Percentiles rank a stretch among this genome's conserved stretches.
phyloP scores from a whole-genome alignment of 2,113 vertebrate species.

The Zosterops japonicus region DNA sequence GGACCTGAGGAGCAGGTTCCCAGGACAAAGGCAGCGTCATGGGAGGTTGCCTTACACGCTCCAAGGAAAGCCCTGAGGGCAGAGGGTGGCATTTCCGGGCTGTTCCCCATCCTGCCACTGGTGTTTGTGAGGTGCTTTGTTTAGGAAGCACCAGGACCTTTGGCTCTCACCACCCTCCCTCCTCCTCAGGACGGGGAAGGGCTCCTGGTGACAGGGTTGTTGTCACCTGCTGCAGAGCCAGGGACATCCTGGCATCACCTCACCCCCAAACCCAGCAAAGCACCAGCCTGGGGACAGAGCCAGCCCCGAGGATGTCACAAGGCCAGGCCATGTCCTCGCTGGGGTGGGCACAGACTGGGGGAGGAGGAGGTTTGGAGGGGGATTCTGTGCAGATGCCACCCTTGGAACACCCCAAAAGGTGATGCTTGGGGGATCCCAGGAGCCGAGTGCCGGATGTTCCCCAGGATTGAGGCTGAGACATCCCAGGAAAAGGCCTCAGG shows the following conservation, averaged over 20 bases:
- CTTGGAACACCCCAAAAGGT: background rate
- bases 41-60: background rate
- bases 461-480: background rate
- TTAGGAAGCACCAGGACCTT: background rate
- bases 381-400: background rate
- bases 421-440: background rate
- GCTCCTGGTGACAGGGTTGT: background rate
- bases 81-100: background rate
- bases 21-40: background rate
- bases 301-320: accelerated
- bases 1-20: slow-evolving; percentile 39
- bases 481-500: background rate
- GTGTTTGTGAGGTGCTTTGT: background rate
- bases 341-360: background rate
- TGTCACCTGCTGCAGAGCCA: background rate
- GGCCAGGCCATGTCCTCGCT: background rate
- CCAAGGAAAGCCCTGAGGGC: background rate
- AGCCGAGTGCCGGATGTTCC: accelerated
- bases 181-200: background rate
- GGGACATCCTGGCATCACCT: background rate
- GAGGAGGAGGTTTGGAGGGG: background rate
- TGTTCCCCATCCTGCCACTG: background rate
- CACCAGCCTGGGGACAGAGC: background rate
- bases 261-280: accelerated
- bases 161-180: accelerated